Percentiles rank a stretch among this genome's conserved stretches.
Conservation (phyloP, 2,797 vertebrate species). For the Pseudochromis fuscus region DNA sequence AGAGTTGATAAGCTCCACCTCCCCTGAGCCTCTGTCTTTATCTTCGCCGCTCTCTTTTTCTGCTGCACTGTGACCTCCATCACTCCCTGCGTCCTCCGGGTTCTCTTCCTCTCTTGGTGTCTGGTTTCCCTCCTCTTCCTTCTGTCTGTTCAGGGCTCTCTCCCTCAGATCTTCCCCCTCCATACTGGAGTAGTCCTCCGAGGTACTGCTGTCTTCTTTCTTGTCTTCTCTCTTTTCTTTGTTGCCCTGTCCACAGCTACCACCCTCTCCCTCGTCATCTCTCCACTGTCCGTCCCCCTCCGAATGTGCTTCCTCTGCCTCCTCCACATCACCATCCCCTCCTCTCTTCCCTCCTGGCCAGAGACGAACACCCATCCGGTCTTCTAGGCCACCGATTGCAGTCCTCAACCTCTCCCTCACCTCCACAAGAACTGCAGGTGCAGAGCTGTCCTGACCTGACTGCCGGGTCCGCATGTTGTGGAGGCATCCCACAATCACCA, state of each 20-base stretch:
- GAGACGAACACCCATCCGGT: too few relatives aligned
- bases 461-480: too few relatives aligned
- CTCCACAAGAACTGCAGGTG: too few relatives aligned
- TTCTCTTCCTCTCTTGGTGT: background rate
- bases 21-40: background rate
- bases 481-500: too few relatives aligned
- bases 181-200: slow-evolving; percentile 6
- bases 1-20: background rate
- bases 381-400: too few relatives aligned
- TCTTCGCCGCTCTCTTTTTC: background rate
- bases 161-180: slow-evolving; percentile 2
- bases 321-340: too few relatives aligned
- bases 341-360: too few relatives aligned
- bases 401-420: too few relatives aligned
- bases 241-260: background rate
- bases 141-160: slow-evolving; percentile 4
- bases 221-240: background rate
- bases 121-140: background rate
- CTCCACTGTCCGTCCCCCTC: too few relatives aligned
- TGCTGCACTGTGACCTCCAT: slow-evolving; percentile 1
- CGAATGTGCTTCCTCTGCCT: too few relatives aligned
- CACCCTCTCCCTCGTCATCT: too few relatives aligned
- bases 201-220: background rate
- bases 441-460: too few relatives aligned
- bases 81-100: background rate